Conservation (phyloP, 2,888 invertebrate species). For the Tryphoninae sp. region DNA sequence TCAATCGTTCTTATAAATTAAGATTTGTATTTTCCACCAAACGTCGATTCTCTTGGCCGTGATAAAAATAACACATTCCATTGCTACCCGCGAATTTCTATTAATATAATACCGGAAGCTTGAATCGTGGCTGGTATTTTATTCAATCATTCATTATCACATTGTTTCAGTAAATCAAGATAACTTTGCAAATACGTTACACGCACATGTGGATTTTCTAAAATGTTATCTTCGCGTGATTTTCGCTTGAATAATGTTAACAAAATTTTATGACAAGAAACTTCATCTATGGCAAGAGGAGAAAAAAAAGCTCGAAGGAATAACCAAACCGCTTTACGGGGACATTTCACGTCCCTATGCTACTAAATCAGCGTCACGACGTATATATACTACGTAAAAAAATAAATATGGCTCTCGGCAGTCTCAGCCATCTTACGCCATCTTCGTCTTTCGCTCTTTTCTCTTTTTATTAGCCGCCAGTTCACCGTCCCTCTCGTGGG, state of each 20-base stretch:
- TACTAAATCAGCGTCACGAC: conserved; percentile 50
- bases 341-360: conserved; percentile 55
- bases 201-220: neutral
- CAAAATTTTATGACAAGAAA: neutral
- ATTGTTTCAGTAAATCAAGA: too few species aligned
- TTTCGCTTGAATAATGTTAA: neutral
- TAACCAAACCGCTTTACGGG: conserved; percentile 30
- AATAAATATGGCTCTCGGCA: conserved; percentile 44
- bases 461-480: conserved; percentile 30
- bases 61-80: too few species aligned
- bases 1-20: too few species aligned
- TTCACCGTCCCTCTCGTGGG: conserved; percentile 44
- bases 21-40: too few species aligned
- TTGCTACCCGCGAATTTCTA: too few species aligned
- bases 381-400: conserved; percentile 43
- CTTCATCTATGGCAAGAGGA: neutral
- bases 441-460: conserved; percentile 31
- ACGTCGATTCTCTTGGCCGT: too few species aligned
- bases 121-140: too few species aligned
- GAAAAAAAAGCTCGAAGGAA: conserved; percentile 10
- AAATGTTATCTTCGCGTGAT: neutral
- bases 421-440: conserved; percentile 45
- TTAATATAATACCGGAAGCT: too few species aligned
- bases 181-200: neutral
- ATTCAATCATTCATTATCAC: too few species aligned